These are phyloP conservation scores for Adineta ricciae DNA, from an alignment of 2,888 invertebrate species.

Conservation along the genomic window DNA sequence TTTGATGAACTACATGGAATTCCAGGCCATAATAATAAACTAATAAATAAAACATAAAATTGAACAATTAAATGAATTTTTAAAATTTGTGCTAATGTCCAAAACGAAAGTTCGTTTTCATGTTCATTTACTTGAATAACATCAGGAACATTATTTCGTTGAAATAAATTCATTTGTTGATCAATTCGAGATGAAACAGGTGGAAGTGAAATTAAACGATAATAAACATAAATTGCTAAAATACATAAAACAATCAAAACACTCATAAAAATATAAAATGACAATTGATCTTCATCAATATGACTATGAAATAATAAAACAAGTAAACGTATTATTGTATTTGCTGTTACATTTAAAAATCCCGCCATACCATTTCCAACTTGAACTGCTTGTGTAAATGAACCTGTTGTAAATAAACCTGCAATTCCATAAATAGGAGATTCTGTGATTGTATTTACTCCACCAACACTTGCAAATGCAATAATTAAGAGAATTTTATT, in stretches of 20 bases:
- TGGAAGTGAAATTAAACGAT: background rate
- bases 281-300: background rate
- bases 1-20: conserved; percentile 1
- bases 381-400: conserved; percentile 1
- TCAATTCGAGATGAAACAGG: background rate
- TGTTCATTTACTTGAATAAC: background rate
- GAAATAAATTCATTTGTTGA: conserved; percentile 10
- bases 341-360: background rate
- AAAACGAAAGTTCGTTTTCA: background rate
- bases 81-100: background rate
- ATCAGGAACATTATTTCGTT: background rate
- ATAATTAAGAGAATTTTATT: background rate
- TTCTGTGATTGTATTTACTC: background rate
- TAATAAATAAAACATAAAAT: conserved; percentile 16
- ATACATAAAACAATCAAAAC: background rate
- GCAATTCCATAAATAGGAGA: background rate
- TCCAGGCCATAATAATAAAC: background rate
- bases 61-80: background rate
- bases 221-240: background rate
- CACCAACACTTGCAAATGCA: background rate
- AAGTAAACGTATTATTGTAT: background rate
- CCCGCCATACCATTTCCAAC: background rate
- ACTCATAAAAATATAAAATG: conserved; percentile 17
- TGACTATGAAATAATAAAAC: background rate
- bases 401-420: background rate